A percentile compares a stretch with the other conserved stretches of the same genome.
Conservation (phyloP, 2,113 vertebrate genomes). For the Antigone vipio region DNA sequence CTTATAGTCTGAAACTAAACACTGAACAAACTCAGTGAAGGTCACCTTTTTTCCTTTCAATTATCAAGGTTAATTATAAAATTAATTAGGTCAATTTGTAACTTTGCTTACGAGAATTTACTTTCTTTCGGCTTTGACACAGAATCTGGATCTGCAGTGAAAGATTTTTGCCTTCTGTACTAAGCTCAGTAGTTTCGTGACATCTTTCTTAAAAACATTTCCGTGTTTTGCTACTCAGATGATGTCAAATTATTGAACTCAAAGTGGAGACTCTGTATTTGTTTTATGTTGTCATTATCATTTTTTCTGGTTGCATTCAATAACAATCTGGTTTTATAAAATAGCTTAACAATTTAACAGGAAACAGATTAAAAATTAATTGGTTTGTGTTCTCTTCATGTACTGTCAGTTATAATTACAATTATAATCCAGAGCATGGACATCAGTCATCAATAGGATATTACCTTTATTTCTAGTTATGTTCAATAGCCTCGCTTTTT, state of each 20-base stretch:
- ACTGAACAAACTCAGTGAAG: slow-evolving; percentile 59
- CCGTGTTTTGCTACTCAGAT: neutral
- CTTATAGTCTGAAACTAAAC: slow-evolving; percentile 56
- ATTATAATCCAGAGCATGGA: neutral
- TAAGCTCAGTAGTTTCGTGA: neutral
- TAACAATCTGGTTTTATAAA: neutral
- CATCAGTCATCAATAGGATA: neutral
- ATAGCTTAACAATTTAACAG: neutral
- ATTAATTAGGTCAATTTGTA: slow-evolving; percentile 68
- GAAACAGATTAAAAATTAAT: neutral
- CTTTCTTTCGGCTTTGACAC: neutral
- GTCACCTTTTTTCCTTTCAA: slow-evolving; percentile 56
- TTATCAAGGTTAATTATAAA: slow-evolving; percentile 72
- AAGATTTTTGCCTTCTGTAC: neutral
- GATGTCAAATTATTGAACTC: neutral
- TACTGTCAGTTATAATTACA: neutral
- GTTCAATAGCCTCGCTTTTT: neutral
- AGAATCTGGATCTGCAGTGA: neutral
- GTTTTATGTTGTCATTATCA: neutral
- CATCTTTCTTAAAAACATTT: neutral
- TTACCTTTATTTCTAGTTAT: neutral
- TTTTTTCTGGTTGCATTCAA: neutral
- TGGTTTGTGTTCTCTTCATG: neutral
- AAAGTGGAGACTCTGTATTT: neutral
- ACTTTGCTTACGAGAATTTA: slow-evolving; percentile 56